These are phyloP conservation scores for Aythya baeri DNA, from an alignment of 2,113 vertebrate genomes.

Conservation along the genomic window DNA sequence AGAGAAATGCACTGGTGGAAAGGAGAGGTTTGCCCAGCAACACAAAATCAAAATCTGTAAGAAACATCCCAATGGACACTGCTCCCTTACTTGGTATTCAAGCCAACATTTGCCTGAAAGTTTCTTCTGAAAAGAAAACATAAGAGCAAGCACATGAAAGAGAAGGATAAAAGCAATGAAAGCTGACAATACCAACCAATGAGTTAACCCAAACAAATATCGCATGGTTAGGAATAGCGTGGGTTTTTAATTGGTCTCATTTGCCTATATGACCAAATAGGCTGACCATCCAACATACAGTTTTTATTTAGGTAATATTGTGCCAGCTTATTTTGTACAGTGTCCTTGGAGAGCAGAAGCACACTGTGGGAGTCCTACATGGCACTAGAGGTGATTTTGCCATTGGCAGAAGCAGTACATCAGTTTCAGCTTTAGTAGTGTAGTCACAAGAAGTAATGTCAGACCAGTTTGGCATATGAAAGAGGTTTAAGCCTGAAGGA, in stretches of 20 bases:
- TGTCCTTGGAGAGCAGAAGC: neutral
- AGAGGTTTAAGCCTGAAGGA: neutral
- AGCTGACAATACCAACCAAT: neutral
- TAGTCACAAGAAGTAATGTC: neutral
- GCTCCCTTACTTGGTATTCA: conserved; percentile 43
- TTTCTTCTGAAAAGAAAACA: conserved; percentile 42
- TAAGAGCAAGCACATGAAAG: conserved; percentile 51
- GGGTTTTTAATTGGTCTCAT: neutral
- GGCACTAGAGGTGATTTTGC: neutral
- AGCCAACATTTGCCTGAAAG: neutral
- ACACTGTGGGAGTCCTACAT: neutral
- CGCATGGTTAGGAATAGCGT: neutral
- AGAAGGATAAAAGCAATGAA: conserved; percentile 14
- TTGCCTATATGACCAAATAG: neutral
- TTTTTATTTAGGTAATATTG: neutral
- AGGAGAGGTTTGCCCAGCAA: conserved; percentile 23
- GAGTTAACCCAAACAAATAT: neutral
- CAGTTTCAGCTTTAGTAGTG: neutral
- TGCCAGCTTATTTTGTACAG: neutral
- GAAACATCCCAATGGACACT: conserved; percentile 13
- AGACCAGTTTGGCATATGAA: neutral
- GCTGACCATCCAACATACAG: neutral
- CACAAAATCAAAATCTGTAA: conserved; percentile 30
- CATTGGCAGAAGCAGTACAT: neutral
- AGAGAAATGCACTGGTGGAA: neutral